These are phyloP conservation scores for Lynx canadensis DNA, from an alignment of 2,113 vertebrate species.

Conservation along the genomic window DNA sequence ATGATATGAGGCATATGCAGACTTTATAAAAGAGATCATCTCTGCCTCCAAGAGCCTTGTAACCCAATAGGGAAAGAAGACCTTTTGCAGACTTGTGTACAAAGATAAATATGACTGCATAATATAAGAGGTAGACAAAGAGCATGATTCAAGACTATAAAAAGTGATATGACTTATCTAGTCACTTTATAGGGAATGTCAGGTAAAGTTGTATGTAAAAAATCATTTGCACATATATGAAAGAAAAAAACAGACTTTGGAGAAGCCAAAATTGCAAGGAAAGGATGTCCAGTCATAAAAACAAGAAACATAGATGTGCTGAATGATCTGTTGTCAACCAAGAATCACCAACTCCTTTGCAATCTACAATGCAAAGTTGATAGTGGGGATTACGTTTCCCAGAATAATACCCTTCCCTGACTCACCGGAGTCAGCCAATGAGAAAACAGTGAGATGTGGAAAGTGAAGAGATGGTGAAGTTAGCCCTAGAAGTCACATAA, in stretches of 20 bases:
- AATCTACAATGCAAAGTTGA: neutral
- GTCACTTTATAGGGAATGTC: neutral
- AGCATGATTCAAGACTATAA: neutral
- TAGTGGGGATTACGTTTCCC: neutral
- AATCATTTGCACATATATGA: neutral
- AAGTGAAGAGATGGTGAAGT: neutral
- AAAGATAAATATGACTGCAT: neutral
- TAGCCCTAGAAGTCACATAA: neutral
- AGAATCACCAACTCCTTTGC: neutral
- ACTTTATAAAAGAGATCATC: neutral
- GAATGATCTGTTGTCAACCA: neutral
- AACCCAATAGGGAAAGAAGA: neutral
- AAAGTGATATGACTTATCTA: neutral
- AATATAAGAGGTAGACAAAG: neutral
- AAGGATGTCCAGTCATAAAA: neutral
- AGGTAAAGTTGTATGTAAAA: neutral
- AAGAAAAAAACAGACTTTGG: neutral
- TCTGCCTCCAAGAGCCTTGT: neutral
- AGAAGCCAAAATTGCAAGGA: neutral
- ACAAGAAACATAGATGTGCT: neutral
- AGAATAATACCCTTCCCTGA: neutral
- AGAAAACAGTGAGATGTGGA: neutral
- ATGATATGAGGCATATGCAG: neutral
- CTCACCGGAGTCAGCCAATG: neutral
- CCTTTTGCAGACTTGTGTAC: neutral